These are phyloP conservation scores for Setipinna tenuifilis DNA, from an alignment of 2,797 vertebrate genomes.

Conservation along the genomic window DNA sequence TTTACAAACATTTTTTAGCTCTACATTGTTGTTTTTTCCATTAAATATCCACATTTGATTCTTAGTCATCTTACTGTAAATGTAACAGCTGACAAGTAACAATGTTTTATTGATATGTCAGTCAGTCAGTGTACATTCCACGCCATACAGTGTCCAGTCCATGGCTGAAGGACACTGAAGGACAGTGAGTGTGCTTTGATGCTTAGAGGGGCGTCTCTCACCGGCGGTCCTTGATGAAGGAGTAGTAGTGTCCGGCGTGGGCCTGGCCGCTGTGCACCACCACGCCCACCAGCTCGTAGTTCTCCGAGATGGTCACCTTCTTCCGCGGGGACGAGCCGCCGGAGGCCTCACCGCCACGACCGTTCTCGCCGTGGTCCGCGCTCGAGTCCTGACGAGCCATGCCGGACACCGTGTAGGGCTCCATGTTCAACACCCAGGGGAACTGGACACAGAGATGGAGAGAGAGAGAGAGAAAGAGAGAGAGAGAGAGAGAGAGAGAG, in stretches of 20 bases:
- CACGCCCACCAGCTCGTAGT: conserved; percentile 96
- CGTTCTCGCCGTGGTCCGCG: conserved; percentile 85
- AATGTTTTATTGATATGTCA: no score
- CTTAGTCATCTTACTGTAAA: no score
- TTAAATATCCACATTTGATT: no score
- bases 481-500: neutral
- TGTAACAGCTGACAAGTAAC: no score
- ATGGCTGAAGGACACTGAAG: no score
- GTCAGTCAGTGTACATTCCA: no score
- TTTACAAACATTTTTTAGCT: no score
- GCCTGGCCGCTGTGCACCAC: conserved; percentile 98
- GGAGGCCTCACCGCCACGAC: conserved; percentile 79
- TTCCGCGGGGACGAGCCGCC: conserved; percentile 91
- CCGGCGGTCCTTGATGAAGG: conserved; percentile 98
- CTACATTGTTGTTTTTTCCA: no score
- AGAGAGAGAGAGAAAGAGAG: conserved; percentile 15
- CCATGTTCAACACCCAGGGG: conserved; percentile 99
- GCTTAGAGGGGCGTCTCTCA: conserved; percentile 59
- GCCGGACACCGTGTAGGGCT: conserved; percentile 96
- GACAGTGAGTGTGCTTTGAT: neutral
- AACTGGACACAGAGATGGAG: conserved; percentile 77
- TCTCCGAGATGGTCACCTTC: conserved; percentile 97
- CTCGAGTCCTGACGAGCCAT: conserved; percentile 97
- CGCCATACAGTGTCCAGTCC: no score
- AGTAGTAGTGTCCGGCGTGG: conserved; percentile 97